A percentile compares a stretch with the other conserved stretches of the same genome.
Evolutionary conservation across 2,888 invertebrate species (phyloP).

Genomic region (Leucozona laternaria): DNA sequence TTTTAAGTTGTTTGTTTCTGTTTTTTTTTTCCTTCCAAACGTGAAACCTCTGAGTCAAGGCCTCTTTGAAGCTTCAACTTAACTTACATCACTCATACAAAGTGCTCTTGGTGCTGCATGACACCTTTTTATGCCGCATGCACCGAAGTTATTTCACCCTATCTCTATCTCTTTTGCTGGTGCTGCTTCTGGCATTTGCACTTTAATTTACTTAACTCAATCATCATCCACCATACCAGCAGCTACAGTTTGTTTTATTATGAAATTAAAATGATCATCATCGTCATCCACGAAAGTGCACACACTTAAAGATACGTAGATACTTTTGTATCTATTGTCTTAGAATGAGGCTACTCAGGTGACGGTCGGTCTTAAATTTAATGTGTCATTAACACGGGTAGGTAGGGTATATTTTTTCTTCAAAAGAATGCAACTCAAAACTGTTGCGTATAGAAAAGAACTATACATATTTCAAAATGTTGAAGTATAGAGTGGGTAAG

Average conservation of each 20-base stretch:
- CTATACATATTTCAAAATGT: slow-evolving; percentile 8
- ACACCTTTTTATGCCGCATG: slow-evolving; percentile 51
- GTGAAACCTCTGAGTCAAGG: slow-evolving; percentile 54
- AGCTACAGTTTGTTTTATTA: background rate
- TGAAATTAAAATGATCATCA: slow-evolving; percentile 56
- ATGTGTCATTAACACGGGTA: slow-evolving; percentile 72
- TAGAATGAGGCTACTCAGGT: slow-evolving; percentile 57
- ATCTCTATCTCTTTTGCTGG: background rate
- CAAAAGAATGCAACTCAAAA: slow-evolving; percentile 28
- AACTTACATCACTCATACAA: slow-evolving; percentile 30
- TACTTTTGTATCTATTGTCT: slow-evolving; percentile 55
- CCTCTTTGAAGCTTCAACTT: slow-evolving; percentile 36
- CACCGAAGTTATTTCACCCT: slow-evolving; percentile 60
- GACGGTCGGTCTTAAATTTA: slow-evolving; percentile 60
- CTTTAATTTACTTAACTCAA: slow-evolving; percentile 17
- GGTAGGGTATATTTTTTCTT: background rate
- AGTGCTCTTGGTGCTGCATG: background rate
- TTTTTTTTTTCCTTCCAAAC: background rate
- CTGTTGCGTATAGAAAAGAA: slow-evolving; percentile 27
- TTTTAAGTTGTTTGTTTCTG: background rate
- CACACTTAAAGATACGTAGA: slow-evolving; percentile 24
- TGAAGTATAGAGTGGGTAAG: background rate
- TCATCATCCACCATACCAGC: background rate
- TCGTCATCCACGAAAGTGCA: slow-evolving; percentile 32
- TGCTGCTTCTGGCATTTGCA: background rate